Conservation (phyloP, 2,797 vertebrate genomes). For the Synaphobranchus kaupii region DNA sequence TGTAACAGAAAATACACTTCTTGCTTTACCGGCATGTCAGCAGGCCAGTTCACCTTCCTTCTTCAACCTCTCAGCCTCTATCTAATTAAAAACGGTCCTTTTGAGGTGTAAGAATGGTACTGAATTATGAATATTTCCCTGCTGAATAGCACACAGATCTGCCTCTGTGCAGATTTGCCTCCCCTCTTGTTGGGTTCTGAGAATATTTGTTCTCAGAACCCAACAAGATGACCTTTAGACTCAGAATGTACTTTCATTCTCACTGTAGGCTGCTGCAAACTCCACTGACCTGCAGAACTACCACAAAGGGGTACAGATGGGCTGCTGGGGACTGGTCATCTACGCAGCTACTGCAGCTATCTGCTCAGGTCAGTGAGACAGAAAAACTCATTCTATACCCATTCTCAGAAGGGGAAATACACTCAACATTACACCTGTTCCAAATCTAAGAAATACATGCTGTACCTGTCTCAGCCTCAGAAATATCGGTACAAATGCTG, state of each 20-base stretch:
- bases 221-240: not conserved
- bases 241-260: conserved; percentile 5
- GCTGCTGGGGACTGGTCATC: conserved; percentile 94
- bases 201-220: not conserved
- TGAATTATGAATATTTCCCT: not conserved
- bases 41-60: not conserved
- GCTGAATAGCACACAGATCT: not conserved
- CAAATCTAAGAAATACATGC: no score
- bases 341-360: conserved; percentile 91
- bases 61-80: not conserved
- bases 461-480: not conserved
- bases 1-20: not conserved
- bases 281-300: conserved; percentile 84
- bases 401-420: not conserved
- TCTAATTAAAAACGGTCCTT: not conserved
- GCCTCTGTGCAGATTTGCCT: not conserved
- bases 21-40: not conserved
- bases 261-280: conserved; percentile 79
- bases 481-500: no score
- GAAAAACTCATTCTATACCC: not conserved
- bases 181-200: not conserved
- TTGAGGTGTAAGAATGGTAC: no score
- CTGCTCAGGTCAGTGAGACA: conserved; percentile 83
- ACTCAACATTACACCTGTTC: no score
- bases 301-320: conserved; percentile 93